A percentile compares a stretch with the other conserved stretches of the same genome.
These are phyloP conservation scores for Palloptera scutellata DNA, from an alignment of 2,888 invertebrate genomes.

Conservation along the genomic window DNA sequence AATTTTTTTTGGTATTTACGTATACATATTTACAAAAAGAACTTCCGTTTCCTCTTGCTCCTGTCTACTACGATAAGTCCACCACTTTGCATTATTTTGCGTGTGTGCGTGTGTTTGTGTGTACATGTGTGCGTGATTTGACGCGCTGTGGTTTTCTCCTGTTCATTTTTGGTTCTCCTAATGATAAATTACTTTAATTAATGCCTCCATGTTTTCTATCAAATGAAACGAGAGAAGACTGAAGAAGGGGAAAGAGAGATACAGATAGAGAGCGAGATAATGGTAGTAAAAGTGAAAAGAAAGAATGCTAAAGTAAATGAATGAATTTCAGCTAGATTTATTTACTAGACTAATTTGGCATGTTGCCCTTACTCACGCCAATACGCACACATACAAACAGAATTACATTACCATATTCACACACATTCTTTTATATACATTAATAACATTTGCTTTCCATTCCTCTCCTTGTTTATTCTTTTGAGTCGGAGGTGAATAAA, in stretches of 20 bases:
- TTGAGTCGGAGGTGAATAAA: too few species aligned
- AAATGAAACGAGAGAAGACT: neutral
- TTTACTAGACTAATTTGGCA: conserved; percentile 23
- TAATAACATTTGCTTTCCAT: too few species aligned
- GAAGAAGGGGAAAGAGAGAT: neutral
- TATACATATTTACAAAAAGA: too few species aligned
- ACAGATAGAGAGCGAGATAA: neutral
- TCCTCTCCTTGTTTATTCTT: neutral
- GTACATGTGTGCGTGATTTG: too few species aligned
- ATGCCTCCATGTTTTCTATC: conserved; percentile 56
- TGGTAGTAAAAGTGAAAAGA: neutral
- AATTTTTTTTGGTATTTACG: too few species aligned
- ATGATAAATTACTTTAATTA: conserved; percentile 62
- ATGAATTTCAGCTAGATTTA: conserved; percentile 5
- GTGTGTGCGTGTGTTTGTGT: too few species aligned
- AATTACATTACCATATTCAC: neutral
- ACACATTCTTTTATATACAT: neutral
- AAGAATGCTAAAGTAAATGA: neutral
- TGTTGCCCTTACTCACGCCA: conserved; percentile 24
- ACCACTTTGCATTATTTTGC: too few species aligned
- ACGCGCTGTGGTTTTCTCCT: conserved; percentile 17
- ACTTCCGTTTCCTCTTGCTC: too few species aligned
- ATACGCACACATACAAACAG: neutral
- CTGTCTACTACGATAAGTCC: too few species aligned
- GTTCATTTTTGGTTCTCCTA: conserved; percentile 32